A percentile compares a stretch with the other conserved stretches of the same genome.
Conservation (phyloP, 1,140 invertebrate genomes). For the Caenorhabditis briggsae region DNA sequence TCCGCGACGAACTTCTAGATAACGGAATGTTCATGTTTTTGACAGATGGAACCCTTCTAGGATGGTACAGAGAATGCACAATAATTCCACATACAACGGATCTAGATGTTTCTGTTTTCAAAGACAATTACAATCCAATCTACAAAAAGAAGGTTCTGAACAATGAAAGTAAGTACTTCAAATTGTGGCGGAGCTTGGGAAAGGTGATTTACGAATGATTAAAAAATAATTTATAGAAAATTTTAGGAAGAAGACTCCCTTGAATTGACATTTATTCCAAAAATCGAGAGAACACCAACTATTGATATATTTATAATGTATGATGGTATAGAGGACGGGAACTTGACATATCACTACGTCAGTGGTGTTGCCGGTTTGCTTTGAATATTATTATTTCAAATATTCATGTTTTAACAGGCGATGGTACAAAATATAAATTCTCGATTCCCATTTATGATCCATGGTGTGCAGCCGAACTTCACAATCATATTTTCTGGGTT, state of each 20-base stretch:
- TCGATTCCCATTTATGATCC: constrained; percentile 6
- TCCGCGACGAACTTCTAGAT: background rate
- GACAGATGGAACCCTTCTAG: constrained; percentile 15
- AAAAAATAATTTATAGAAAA: background rate
- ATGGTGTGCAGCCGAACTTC: constrained; percentile 34
- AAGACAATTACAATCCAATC: constrained; percentile 15
- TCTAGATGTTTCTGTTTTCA: constrained; percentile 27
- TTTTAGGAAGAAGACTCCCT: constrained; percentile 13
- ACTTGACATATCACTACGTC: background rate
- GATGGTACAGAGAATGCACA: constrained; percentile 32
- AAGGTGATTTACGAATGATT: background rate
- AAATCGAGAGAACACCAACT: background rate
- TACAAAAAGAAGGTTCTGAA: background rate
- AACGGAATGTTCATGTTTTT: constrained; percentile 23
- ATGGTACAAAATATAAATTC: background rate
- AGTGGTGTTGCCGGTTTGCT: background rate
- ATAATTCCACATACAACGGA: constrained; percentile 11
- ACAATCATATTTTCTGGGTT: constrained; percentile 26
- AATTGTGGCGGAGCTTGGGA: background rate
- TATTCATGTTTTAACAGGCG: background rate
- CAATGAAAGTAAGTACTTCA: background rate
- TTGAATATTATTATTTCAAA: background rate
- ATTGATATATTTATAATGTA: constrained; percentile 46
- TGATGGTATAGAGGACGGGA: background rate
- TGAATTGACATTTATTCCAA: constrained; percentile 3